Conservation (phyloP, 1,140 invertebrate genomes). For the Drosophila suzukii region DNA sequence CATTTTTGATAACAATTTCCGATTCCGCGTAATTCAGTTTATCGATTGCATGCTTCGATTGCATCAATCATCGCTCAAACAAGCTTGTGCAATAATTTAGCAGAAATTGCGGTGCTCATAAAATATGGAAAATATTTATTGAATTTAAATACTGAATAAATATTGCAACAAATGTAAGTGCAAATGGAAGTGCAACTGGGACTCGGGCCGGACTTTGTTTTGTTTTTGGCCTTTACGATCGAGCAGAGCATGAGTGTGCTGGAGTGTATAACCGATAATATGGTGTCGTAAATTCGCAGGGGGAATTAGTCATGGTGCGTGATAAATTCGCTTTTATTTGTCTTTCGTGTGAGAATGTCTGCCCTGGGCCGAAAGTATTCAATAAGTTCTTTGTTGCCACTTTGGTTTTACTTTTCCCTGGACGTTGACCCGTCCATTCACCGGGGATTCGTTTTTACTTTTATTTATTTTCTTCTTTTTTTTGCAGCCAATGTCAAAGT, state of each 20-base stretch:
- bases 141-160: constrained; percentile 69
- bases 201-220: constrained; percentile 23
- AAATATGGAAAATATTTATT: constrained; percentile 75
- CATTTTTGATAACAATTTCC: neutral
- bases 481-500: constrained; percentile 71
- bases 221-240: constrained; percentile 23
- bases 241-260: constrained; percentile 12
- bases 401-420: constrained; percentile 52
- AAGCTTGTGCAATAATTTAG: constrained; percentile 66
- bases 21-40: constrained; percentile 22
- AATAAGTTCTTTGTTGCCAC: constrained; percentile 70
- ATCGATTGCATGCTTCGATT: constrained; percentile 34
- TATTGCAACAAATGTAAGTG: constrained; percentile 45
- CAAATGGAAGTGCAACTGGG: constrained; percentile 31
- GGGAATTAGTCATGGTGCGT: constrained; percentile 77
- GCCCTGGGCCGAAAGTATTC: constrained; percentile 20
- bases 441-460: neutral
- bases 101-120: constrained; percentile 57
- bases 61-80: constrained; percentile 30
- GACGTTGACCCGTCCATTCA: constrained; percentile 64
- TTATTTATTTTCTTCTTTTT: neutral
- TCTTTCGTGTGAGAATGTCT: constrained; percentile 77
- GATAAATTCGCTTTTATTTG: constrained; percentile 80
- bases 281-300: constrained; percentile 64
- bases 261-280: constrained; percentile 60